Percentiles rank a stretch among this genome's conserved stretches.
Evolutionary conservation across 2,797 vertebrate species (phyloP).

Genomic region (Heterohyrax brucei): DNA sequence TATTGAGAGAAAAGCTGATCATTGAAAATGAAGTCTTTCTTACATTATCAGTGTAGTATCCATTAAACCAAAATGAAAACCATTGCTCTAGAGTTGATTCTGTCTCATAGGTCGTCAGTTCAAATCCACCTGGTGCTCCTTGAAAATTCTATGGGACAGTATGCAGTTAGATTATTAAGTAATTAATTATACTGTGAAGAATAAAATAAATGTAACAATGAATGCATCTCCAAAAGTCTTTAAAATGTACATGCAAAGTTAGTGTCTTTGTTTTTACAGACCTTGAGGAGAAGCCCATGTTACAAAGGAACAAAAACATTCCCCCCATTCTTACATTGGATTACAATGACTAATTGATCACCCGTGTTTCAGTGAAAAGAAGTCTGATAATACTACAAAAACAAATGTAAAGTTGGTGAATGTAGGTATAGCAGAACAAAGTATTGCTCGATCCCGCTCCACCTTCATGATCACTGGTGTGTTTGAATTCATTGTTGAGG

Average conservation of each 20-base stretch:
- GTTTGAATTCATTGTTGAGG: background rate
- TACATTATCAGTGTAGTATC: background rate
- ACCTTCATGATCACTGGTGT: background rate
- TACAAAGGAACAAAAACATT: background rate
- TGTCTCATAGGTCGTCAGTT: too few species aligned
- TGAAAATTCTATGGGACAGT: background rate
- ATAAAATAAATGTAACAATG: background rate
- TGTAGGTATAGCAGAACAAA: background rate
- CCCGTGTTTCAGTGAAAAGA: constrained; percentile 22
- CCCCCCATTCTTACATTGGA: background rate
- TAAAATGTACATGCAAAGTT: background rate
- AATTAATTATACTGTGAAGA: background rate
- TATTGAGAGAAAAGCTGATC: background rate
- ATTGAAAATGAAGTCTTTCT: constrained; percentile 20
- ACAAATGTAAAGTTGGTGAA: background rate
- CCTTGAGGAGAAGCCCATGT: background rate
- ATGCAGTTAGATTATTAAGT: background rate
- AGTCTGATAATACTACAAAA: background rate
- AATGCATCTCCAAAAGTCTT: background rate
- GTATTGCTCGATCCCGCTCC: background rate
- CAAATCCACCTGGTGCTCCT: too few species aligned
- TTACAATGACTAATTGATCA: background rate
- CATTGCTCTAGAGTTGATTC: too few species aligned
- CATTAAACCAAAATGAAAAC: too few species aligned
- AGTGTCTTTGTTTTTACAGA: background rate